Evolutionary conservation across 2,113 vertebrate species (phyloP).

Genomic region (Forbesichthys agassizii): DNA sequence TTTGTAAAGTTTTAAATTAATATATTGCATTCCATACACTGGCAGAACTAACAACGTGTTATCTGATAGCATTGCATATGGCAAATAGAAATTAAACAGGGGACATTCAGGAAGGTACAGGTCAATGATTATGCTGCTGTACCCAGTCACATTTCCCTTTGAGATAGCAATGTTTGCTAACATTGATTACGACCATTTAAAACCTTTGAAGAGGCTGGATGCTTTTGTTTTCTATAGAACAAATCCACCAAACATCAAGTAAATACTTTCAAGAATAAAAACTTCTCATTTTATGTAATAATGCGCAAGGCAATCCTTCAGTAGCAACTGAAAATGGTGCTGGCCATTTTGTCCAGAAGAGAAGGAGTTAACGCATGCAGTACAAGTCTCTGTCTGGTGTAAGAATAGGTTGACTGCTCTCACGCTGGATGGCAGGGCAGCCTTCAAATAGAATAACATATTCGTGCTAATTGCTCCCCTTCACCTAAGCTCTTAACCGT

Average conservation of each 20-base stretch:
- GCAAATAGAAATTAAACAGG: no score
- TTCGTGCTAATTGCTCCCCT: conserved; percentile 33
- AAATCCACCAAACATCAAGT: background rate
- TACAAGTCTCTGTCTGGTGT: conserved; percentile 36
- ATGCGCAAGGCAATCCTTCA: background rate
- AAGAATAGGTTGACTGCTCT: conserved; percentile 24
- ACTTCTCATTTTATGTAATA: background rate
- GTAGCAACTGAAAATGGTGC: conserved; percentile 20
- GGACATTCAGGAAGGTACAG: no score
- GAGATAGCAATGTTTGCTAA: conserved; percentile 41
- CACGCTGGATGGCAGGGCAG: conserved; percentile 13
- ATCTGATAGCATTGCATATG: no score
- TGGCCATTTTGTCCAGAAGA: conserved; percentile 16
- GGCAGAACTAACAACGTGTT: no score
- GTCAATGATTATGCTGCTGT: conserved; percentile 48
- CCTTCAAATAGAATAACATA: conserved; percentile 51
- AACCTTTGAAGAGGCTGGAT: conserved; percentile 16
- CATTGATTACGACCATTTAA: conserved; percentile 33
- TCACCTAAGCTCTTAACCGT: conserved; percentile 11
- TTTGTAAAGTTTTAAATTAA: no score
- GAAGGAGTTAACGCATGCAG: conserved; percentile 43
- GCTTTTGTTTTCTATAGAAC: conserved; percentile 21
- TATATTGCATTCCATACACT: no score
- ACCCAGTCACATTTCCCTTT: conserved; percentile 48
- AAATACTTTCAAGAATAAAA: background rate